Evolutionary conservation across 2,888 invertebrate genomes (phyloP).

Genomic region (Vanessa cardui): DNA sequence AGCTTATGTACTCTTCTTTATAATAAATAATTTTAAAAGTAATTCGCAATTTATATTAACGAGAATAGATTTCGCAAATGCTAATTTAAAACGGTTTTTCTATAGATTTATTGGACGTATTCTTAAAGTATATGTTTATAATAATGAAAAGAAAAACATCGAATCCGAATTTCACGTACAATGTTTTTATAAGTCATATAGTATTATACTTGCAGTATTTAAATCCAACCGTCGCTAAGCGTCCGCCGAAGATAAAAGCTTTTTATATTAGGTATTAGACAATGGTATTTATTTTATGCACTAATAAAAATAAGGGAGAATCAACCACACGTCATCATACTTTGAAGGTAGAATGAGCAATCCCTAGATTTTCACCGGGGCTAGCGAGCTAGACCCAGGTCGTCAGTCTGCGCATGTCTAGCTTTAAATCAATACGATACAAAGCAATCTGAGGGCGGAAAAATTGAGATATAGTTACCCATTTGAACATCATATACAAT

Average conservation of each 20-base stretch:
- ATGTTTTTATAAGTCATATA: background rate
- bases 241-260: background rate
- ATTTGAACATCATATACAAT: background rate
- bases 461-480: background rate
- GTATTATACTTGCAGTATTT: background rate
- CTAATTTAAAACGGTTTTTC: too few species aligned
- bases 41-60: too few species aligned
- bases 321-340: background rate
- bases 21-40: too few species aligned
- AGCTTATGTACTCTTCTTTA: too few species aligned
- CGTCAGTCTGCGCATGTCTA: background rate
- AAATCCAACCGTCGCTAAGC: background rate
- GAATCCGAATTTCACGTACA: background rate
- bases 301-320: background rate
- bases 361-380: conserved; percentile 3
- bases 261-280: background rate
- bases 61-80: too few species aligned
- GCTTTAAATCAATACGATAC: background rate
- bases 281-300: too few species aligned
- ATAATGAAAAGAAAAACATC: too few species aligned
- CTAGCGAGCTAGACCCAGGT: background rate
- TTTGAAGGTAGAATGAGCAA: background rate
- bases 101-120: too few species aligned
- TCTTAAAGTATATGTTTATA: too few species aligned
- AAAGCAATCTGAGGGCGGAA: background rate